phyloP scores from a whole-genome alignment of 2,113 vertebrate species.

The Mola mola region DNA sequence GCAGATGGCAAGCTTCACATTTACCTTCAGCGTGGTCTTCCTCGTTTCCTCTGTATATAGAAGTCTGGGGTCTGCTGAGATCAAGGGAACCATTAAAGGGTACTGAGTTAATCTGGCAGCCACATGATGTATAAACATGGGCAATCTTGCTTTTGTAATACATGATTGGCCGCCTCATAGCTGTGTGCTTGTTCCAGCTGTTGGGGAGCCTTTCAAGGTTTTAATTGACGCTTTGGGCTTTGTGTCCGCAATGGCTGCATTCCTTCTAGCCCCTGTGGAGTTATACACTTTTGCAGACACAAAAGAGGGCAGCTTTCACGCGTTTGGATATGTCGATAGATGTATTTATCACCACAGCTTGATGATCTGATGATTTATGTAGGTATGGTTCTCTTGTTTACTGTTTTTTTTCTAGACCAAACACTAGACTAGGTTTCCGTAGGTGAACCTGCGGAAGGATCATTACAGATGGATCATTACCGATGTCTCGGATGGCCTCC shows the following conservation, averaged over 20 bases:
- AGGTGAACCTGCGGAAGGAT: too few relatives aligned
- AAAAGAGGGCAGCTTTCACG: neutral
- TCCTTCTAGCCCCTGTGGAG: too few relatives aligned
- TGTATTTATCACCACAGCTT: neutral
- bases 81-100: slow-evolving; percentile 19
- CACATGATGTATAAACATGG: neutral
- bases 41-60: neutral
- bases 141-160: slow-evolving; percentile 11
- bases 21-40: neutral
- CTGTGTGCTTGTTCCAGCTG: neutral
- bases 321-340: too few relatives aligned
- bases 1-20: neutral
- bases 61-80: slow-evolving; percentile 8
- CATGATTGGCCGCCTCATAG: neutral
- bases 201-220: neutral
- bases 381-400: too few relatives aligned
- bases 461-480: too few relatives aligned
- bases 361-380: neutral
- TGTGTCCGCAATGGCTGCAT: neutral
- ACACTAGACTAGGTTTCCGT: too few relatives aligned
- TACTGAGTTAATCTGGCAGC: slow-evolving; percentile 17
- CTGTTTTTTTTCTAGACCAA: too few relatives aligned
- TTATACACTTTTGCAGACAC: neutral
- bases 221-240: neutral
- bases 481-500: too few relatives aligned